Evolutionary conservation across 1,140 invertebrate genomes (phyloP).

Genomic region (Drosophila fuyamai): DNA sequence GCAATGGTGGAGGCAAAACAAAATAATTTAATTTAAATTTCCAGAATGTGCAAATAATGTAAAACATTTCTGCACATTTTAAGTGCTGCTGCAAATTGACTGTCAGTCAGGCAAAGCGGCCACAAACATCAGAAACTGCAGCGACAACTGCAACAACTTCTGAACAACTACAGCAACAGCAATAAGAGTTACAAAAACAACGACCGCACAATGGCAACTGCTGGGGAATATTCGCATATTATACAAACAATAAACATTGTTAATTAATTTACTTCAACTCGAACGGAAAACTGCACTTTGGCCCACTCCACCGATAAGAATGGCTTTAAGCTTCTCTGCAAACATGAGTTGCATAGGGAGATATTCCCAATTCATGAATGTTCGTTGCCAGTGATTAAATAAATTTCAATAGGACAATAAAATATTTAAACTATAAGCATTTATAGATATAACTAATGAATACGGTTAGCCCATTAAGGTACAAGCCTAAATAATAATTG

Average conservation of each 20-base stretch:
- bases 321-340: constrained; percentile 39
- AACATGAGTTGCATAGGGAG: constrained; percentile 6
- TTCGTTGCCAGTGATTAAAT: not conserved
- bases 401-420: not conserved
- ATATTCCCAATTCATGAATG: not conserved
- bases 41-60: constrained; percentile 62
- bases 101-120: constrained; percentile 32
- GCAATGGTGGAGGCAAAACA: constrained; percentile 10
- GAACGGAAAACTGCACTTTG: constrained; percentile 42
- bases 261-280: constrained; percentile 65
- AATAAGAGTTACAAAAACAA: constrained; percentile 30
- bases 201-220: constrained; percentile 26
- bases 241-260: constrained; percentile 61
- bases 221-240: constrained; percentile 44
- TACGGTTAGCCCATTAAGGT: too few relatives aligned
- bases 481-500: too few relatives aligned
- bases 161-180: constrained; percentile 1
- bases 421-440: not conserved
- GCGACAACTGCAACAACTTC: constrained; percentile 22
- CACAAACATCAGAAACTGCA: constrained; percentile 34
- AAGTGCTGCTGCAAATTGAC: constrained; percentile 52
- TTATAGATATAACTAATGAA: too few relatives aligned
- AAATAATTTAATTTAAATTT: constrained; percentile 63
- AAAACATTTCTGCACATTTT: constrained; percentile 41
- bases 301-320: constrained; percentile 27